These are phyloP conservation scores for Hippoglossus hippoglossus DNA, from an alignment of 2,797 vertebrate species.

Conservation along the genomic window DNA sequence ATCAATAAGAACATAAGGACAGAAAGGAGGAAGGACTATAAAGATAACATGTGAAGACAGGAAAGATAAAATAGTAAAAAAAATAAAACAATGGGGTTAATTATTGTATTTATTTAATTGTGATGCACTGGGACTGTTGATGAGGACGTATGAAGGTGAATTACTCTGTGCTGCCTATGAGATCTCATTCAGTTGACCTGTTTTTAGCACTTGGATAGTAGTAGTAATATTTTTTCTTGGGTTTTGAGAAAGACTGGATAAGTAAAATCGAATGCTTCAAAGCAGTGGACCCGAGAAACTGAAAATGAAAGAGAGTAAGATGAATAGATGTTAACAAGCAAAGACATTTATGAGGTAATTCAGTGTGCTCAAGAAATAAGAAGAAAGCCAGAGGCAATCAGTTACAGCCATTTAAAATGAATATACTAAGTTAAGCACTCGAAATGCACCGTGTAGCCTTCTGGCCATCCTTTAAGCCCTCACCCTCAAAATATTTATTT, in stretches of 20 bases:
- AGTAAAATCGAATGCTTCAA: neutral
- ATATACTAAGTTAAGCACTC: conserved; percentile 3
- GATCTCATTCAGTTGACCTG: neutral
- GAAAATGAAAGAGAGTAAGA: neutral
- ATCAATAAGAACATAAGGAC: conserved; percentile 35
- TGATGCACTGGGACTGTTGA: neutral
- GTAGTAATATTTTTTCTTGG: too few species aligned
- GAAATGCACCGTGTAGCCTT: conserved; percentile 1
- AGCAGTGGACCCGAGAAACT: neutral
- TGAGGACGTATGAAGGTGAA: neutral
- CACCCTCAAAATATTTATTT: conserved; percentile 13
- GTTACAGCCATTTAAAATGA: conserved; percentile 20
- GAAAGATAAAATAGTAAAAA: neutral
- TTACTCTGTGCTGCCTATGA: neutral
- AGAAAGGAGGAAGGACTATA: conserved; percentile 6
- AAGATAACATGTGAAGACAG: conserved; percentile 5
- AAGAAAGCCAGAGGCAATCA: neutral
- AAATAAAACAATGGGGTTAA: conserved; percentile 1
- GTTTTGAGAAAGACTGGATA: too few species aligned
- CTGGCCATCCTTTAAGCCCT: conserved; percentile 5
- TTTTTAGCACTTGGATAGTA: too few species aligned
- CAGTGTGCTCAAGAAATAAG: neutral
- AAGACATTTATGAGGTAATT: neutral
- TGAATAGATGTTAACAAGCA: neutral
- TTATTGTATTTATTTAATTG: neutral